Evolutionary conservation across 1,140 invertebrate genomes (phyloP).

Genomic region (Sycobia sp.): DNA sequence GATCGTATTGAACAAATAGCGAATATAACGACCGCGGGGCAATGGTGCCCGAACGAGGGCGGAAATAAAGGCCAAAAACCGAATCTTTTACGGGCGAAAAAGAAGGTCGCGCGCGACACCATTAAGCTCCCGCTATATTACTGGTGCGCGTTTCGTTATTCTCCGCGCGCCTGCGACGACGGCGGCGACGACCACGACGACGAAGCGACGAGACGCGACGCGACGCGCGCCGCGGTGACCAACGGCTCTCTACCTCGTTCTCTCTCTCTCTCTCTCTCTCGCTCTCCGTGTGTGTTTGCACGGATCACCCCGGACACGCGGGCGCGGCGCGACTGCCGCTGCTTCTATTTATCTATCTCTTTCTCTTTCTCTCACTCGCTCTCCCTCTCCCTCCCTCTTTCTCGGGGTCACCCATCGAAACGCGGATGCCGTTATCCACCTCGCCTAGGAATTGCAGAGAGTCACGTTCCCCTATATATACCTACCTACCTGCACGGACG

Average conservation of each 20-base stretch:
- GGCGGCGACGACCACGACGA: too few relatives aligned
- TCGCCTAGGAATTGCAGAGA: constrained; percentile 27
- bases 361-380: constrained; percentile 11
- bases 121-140: too few relatives aligned
- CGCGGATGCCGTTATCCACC: constrained; percentile 31
- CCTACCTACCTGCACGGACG: not conserved
- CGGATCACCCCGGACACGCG: constrained; percentile 22
- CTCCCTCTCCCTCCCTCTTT: constrained; percentile 6
- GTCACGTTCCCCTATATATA: not conserved
- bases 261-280: too few relatives aligned
- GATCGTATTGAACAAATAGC: too few relatives aligned
- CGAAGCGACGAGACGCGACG: too few relatives aligned
- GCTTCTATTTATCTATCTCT: not conserved
- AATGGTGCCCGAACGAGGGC: too few relatives aligned
- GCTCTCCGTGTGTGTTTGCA: constrained; percentile 11
- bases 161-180: not conserved
- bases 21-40: too few relatives aligned
- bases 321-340: constrained; percentile 7
- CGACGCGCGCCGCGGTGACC: too few relatives aligned
- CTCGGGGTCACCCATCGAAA: constrained; percentile 31
- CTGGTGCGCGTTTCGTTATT: constrained; percentile 13
- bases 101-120: too few relatives aligned
- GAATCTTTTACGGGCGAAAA: too few relatives aligned
- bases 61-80: too few relatives aligned
- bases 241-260: too few relatives aligned